Base-by-base conservation (phyloP, 2,888 invertebrate species). In the Pyrrhosoma nymphula region DNA sequence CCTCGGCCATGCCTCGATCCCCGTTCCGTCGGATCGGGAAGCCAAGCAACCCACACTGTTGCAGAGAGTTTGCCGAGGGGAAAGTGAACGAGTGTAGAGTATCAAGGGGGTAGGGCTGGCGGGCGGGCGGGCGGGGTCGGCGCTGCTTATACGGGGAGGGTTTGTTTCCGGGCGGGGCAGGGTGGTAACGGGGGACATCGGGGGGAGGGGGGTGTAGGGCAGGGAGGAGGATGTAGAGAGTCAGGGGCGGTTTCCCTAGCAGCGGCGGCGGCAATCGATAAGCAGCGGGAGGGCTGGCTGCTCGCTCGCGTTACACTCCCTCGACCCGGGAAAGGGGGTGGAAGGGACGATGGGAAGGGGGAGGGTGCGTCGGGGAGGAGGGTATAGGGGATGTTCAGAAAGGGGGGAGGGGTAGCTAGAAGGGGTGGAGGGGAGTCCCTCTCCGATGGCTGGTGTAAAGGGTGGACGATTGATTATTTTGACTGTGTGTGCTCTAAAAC, bases 191-290 rank as follows among this genome's bases (percentile, higher is more conserved):
- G 55, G 47, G 47, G 8, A 2, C 47, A 47, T 47, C 47, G 47
- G 89, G 8, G 89, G 55, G 55, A 10, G 55, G 55, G 47, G 56
- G 6, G 56, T 12, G 47, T 26, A 23, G 23, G 26, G 89, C 14
- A 30, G 91, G 26, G 39, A 63, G 35, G 63, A 69, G 63, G 91
- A 69, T 69, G 56, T 47, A 60, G 91, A 26, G 91, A 63, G 26
- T 60, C 91, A 60, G 39, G 82, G 91, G 91, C 93, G 93, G 93
- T 93, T 93, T 93, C 93, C 93, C 93, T 93, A 93, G 93, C 93
- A 93, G 63, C 82, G 82, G 82, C 82, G 82, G 82, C 82, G 69
- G 60, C 93, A 93, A 93, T 93, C 93, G 93, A 93, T 93, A 93
- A n/a, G 47, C 93, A 93, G 93, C 93, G 93, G 93, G 93, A 93